These are phyloP conservation scores for Rhea pennata DNA, from an alignment of 2,113 vertebrate species.

Conservation along the genomic window DNA sequence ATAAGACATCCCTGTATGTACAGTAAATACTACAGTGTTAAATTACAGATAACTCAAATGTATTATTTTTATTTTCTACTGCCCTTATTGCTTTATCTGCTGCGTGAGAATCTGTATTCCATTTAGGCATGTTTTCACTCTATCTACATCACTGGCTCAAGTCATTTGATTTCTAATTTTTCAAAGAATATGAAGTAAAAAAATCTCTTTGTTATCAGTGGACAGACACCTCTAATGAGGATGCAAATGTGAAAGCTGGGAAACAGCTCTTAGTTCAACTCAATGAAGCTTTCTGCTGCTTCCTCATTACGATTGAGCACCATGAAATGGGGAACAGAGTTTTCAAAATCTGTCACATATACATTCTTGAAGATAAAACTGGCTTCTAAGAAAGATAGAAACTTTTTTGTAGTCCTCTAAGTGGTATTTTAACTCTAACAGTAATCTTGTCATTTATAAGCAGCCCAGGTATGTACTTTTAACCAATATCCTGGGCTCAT, in stretches of 20 bases:
- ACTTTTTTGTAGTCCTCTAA: neutral
- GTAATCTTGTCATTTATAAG: neutral
- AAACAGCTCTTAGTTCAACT: neutral
- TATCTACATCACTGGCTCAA: neutral
- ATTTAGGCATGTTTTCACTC: neutral
- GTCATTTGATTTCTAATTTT: neutral
- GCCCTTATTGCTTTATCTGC: neutral
- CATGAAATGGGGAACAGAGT: neutral
- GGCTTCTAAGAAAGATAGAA: neutral
- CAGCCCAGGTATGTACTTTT: neutral
- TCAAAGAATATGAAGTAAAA: neutral
- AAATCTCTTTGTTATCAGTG: neutral
- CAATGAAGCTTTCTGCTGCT: neutral
- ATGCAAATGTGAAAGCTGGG: neutral
- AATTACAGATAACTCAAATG: neutral
- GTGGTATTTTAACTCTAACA: neutral
- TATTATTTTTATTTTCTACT: neutral
- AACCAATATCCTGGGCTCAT: neutral
- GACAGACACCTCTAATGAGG: neutral
- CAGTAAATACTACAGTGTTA: neutral
- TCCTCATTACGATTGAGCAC: neutral
- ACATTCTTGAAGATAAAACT: neutral
- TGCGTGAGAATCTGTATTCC: neutral
- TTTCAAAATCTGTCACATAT: too few relatives aligned
- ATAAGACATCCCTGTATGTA: neutral